Conservation (phyloP, 2,888 invertebrate genomes). For the Sphaeridia pumilis region DNA sequence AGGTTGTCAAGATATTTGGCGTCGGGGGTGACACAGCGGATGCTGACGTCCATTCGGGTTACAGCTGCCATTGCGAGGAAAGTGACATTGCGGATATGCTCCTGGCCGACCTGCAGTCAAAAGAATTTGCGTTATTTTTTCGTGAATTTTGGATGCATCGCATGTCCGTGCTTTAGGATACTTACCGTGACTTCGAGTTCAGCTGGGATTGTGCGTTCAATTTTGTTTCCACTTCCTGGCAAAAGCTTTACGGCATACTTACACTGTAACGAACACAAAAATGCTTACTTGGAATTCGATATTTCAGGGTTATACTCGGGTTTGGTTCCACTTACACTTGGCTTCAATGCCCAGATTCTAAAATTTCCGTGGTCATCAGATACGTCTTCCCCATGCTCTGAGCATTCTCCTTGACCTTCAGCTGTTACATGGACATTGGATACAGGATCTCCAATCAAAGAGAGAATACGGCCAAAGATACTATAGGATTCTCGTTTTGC, state of each 20-base stretch:
- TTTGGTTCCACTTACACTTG: slow-evolving; percentile 43
- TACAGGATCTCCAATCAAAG: slow-evolving; percentile 74
- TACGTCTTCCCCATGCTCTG: slow-evolving; percentile 63
- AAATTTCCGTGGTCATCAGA: slow-evolving; percentile 68
- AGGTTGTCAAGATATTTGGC: slow-evolving; percentile 61
- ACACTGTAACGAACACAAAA: slow-evolving; percentile 43
- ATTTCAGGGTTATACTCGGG: no score
- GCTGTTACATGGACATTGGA: slow-evolving; percentile 62
- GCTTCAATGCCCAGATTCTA: slow-evolving; percentile 77
- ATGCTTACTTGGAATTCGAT: no score
- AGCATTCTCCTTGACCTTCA: slow-evolving; percentile 51
- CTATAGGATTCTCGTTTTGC: slow-evolving; percentile 84
- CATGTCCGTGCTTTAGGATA: neutral
- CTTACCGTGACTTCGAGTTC: slow-evolving; percentile 42
- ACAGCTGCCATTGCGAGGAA: slow-evolving; percentile 64
- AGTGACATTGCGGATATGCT: slow-evolving; percentile 57
- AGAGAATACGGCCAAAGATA: slow-evolving; percentile 65
- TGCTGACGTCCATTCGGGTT: slow-evolving; percentile 62
- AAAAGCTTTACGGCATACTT: slow-evolving; percentile 41
- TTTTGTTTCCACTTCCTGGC: slow-evolving; percentile 38
- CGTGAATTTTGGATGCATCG: neutral
- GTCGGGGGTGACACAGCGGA: slow-evolving; percentile 54
- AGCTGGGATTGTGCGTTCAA: slow-evolving; percentile 48
- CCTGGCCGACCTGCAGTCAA: slow-evolving; percentile 38
- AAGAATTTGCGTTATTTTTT: neutral